phyloP scores from a whole-genome alignment of 2,797 vertebrate species.

The Anableps anableps region DNA sequence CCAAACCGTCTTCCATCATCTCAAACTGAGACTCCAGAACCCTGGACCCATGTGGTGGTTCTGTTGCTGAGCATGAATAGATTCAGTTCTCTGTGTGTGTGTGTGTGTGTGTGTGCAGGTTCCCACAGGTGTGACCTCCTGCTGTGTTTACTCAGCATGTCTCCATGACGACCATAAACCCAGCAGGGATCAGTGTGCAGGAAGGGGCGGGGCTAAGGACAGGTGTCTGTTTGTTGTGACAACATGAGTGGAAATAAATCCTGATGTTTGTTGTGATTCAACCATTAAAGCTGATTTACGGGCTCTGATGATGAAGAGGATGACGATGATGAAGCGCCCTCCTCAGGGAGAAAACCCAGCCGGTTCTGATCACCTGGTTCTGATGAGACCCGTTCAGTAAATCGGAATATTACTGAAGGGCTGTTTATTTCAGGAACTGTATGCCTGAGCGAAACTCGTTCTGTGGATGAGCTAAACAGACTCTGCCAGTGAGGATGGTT shows the following conservation, averaged over 20 bases:
- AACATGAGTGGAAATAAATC: background rate
- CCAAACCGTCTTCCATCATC: background rate
- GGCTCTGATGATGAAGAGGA: background rate
- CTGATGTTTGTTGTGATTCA: background rate
- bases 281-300: background rate
- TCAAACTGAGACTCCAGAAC: background rate
- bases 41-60: background rate
- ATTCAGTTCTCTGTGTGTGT: background rate
- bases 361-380: too few relatives aligned
- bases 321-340: too few relatives aligned
- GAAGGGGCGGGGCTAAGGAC: background rate
- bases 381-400: too few relatives aligned
- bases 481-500: too few relatives aligned
- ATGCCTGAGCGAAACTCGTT: too few relatives aligned
- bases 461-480: too few relatives aligned
- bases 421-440: too few relatives aligned
- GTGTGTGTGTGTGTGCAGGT: slow-evolving; percentile 14
- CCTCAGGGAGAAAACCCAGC: too few relatives aligned
- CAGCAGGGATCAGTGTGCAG: background rate
- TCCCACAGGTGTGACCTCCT: slow-evolving; percentile 58
- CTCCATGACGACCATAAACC: slow-evolving; percentile 45
- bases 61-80: background rate
- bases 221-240: background rate
- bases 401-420: too few relatives aligned
- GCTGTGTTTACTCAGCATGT: slow-evolving; percentile 56